Evolutionary conservation across 2,888 invertebrate species (phyloP), one percentile per base, ranked within the genome.

Genomic region (Chaetoderma sp.): DNA sequence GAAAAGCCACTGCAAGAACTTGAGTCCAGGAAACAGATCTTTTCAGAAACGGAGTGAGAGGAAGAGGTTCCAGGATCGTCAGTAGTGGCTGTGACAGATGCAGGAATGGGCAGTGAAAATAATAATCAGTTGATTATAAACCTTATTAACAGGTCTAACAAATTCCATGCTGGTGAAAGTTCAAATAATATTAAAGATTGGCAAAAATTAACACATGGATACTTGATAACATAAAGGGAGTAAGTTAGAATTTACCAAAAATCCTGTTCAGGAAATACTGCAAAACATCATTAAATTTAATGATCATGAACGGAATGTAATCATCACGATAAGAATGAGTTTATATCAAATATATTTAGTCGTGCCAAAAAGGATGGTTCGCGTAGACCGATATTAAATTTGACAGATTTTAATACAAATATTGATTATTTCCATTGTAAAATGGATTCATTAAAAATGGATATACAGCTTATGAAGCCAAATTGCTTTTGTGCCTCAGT

Each of bases 371-470:
- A 63, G 49, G 67, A 63, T 60, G 67, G 67, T 28, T 30, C 42
- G 16, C 54, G 57, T 45, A 62, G 70, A 42, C 28, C 70, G 47
- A 72, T 72, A 21, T 56, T 74, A 16, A 69, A 70, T 55, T 54
- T 74, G 1, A 71, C 68, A 33, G 30, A 67, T 10, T 47, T 60
- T 8, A 64, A 64, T 36, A 33, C 39, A 44, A 42, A n/a, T 4
- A 33, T 60, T 16, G 32, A 36, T 68, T 73, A 75, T 50, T 50
- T 63, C 25, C 73, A 73, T 66, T 75, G 73, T 54, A 70, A 75
- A 60, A 75, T 75, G 73, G 69, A 70, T 5, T 64, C 62, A 4
- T 60, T 75, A 18, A 28, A 70, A 10, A 63, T 65, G 30, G 64
- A 45, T 21, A 6, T 59, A 16, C 25, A 59, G 4, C 1, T 60